phyloP scores from a whole-genome alignment of 2,888 invertebrate species.

The Lampropteryx suffumata region DNA sequence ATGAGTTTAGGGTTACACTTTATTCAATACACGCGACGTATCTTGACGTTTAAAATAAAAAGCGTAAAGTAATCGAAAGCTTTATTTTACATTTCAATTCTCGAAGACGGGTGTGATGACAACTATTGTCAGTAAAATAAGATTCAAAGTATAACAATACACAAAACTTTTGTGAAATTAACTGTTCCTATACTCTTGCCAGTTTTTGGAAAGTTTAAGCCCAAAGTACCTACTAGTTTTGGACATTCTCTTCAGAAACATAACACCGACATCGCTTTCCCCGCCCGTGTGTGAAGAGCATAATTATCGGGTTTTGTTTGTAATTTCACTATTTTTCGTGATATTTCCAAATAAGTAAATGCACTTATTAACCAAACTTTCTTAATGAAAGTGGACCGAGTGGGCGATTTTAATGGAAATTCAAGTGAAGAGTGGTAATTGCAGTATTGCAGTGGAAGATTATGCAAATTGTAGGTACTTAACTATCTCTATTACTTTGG shows the following conservation, averaged over 20 bases:
- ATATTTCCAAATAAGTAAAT: conserved; percentile 13
- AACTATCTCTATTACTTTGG: too few species aligned
- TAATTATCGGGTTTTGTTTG: conserved; percentile 32
- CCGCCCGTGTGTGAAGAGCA: conserved; percentile 19
- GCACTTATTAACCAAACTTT: conserved; percentile 9
- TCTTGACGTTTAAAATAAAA: too few species aligned
- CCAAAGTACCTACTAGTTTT: conserved; percentile 3
- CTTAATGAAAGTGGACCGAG: conserved; percentile 5
- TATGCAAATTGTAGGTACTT: not conserved
- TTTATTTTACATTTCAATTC: too few species aligned
- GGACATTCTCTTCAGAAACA: conserved; percentile 23
- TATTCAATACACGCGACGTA: too few species aligned
- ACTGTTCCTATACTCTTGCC: too few species aligned
- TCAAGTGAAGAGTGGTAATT: not conserved
- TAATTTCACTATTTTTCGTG: conserved; percentile 31
- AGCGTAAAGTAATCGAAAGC: too few species aligned
- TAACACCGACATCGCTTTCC: conserved; percentile 21
- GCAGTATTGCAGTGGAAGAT: not conserved
- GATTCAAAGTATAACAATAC: too few species aligned
- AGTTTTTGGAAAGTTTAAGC: not conserved
- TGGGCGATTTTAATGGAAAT: conserved; percentile 8
- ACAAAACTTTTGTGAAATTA: too few species aligned
- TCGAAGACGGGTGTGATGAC: too few species aligned
- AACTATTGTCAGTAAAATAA: too few species aligned
- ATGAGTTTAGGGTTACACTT: too few species aligned